These are phyloP conservation scores for Campopleginae sp. DNA, from an alignment of 2,888 invertebrate genomes.

Conservation along the genomic window DNA sequence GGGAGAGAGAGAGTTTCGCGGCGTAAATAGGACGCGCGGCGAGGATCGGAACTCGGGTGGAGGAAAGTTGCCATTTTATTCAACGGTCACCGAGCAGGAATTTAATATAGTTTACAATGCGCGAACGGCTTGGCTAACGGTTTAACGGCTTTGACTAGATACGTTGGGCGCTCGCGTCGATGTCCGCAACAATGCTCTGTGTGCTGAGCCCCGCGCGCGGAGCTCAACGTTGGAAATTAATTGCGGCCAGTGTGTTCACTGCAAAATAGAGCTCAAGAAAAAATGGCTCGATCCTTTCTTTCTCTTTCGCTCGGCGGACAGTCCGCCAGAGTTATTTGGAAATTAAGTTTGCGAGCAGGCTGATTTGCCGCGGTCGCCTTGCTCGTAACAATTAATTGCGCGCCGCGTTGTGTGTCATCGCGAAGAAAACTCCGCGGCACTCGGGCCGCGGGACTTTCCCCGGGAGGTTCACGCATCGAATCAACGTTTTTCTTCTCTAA, in stretches of 20 bases:
- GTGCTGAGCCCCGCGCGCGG: constrained; percentile 34
- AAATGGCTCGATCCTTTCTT: constrained; percentile 16
- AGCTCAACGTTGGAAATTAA: constrained; percentile 67
- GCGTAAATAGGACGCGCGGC: neutral
- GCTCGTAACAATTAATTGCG: constrained; percentile 66
- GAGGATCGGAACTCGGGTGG: neutral
- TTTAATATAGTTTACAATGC: constrained; percentile 74
- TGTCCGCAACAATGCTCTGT: constrained; percentile 49
- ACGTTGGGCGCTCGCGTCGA: constrained; percentile 28
- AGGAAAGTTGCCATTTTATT: constrained; percentile 66
- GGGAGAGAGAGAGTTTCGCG: neutral
- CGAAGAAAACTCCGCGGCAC: constrained; percentile 41
- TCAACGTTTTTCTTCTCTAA: neutral
- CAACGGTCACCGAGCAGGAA: constrained; percentile 68
- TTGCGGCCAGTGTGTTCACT: constrained; percentile 62
- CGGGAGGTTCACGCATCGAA: neutral
- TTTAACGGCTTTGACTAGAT: constrained; percentile 66
- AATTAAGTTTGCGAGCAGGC: constrained; percentile 39
- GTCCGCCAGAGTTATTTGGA: constrained; percentile 36
- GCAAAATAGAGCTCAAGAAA: constrained; percentile 43
- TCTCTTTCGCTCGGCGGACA: constrained; percentile 33
- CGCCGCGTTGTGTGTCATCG: constrained; percentile 38
- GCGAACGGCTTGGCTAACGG: constrained; percentile 64
- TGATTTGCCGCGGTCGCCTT: constrained; percentile 16
- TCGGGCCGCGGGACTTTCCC: neutral